Base-by-base conservation (phyloP, 2,888 invertebrate genomes). In the Ormyrus pomaceus region DNA sequence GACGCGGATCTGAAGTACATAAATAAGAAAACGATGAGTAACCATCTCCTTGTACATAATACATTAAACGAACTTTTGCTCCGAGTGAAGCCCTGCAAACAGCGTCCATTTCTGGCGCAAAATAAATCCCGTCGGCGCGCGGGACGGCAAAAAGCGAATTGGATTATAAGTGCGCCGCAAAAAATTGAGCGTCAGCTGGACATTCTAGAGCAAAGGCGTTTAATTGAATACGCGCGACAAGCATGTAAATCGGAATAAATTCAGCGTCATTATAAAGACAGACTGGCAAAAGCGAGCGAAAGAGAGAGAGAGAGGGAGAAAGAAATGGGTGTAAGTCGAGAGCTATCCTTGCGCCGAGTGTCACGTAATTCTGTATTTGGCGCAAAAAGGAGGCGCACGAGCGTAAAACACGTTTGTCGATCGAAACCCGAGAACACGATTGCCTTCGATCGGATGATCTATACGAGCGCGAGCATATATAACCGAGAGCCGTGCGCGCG, bases 361-460 rank as follows among this genome's bases (percentile, higher is more conserved):
- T 79, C 81, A 55, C 81, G 81, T 81, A 81, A 81, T 78, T 81
- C 75, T 76, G 81, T 69, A 77, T 77, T 81, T 74, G 79, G 79
- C 68, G 75, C 70, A 81, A 84, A 84, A 83, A 82, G 51, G 80
- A 81, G 82, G 59, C 66, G 65, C 75, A 82, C 58, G 71, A 82
- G 77, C 79, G 82, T 81, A 83, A 84, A 85, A 85, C 84, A 84
- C 83, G 84, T 84, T 85, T 83, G 83, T 82, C 82, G 84, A 84
- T 84, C 83, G 86, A 87, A 87, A 86, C 85, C 85, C 84, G 86
- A 87, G 86, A 86, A 86, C 86, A 83, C 84, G 87, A 87, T 87
- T 85, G 83, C 87, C 86, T 87, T 87, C 87, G 87, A 87, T 86
- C 85, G 84, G 83, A 84, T 78, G 84, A 83, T 83, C 83, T 84